Evolutionary conservation across 2,113 vertebrate species (phyloP), one percentile per base, ranked within the genome.

Genomic region (Phainopepla nitens): DNA sequence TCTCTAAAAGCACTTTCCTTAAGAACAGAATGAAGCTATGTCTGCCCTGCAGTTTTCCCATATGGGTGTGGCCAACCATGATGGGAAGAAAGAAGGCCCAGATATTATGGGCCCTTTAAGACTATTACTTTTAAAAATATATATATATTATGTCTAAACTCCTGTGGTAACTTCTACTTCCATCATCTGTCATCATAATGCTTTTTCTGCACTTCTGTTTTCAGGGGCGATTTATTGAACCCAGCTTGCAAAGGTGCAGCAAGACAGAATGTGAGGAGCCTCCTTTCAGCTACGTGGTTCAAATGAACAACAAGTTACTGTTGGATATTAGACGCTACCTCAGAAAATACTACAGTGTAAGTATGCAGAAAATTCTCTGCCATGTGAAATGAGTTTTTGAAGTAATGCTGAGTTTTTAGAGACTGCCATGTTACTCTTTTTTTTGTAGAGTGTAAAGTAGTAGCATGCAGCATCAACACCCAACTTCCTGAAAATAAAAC

Each of bases 321-420:
- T 71, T 99, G 95, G 99, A 99, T 97, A 98, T 99, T 96, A 99
- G 99, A 66, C 97, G 97, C 20, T 97, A 97, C 95, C 87, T 99
- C 95, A 99, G 96, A 91, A 99, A 98, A 93, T 99, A 99, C 95
- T 99, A 99, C 91, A 98, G 97, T 65, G 99, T 99, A 95, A 99
- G 99, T 99, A 97, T 90, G 66, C 42, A 20, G 78, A 62, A 89
- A 94, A 73, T 49, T 42, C 22, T 93, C 42, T 91, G 42, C 19
- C 7, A 1, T 31, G 10, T 54, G 57, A 65, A 87, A 33, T 45
- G 33, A 31, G 16, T 53, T 69, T 87, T 80, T 17, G 24, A 27
- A 77, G 22, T 71, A 58, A 5, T 19, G 12, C 47, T 60, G 54
- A 7, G 28, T 35, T 90, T 89, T 94, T 77, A 18, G 35, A 73